Percentiles rank a stretch among this genome's conserved stretches.
Evolutionary conservation across 1,140 invertebrate genomes (phyloP).

Genomic region (Idris sp.): DNA sequence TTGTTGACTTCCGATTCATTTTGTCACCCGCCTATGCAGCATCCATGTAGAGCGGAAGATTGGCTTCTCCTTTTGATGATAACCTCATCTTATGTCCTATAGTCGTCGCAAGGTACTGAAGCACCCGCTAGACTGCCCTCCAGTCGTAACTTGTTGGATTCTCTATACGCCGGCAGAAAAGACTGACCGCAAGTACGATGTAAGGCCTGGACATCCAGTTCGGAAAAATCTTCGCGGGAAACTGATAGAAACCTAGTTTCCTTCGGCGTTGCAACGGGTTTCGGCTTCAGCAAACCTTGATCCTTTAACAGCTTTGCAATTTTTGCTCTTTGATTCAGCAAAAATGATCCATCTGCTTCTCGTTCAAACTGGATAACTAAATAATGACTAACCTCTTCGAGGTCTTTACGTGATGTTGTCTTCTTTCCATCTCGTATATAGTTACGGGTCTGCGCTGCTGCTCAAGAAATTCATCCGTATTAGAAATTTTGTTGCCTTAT

Average conservation of each 20-base stretch:
- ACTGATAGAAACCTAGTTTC: constrained; percentile 11
- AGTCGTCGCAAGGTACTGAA: too few relatives aligned
- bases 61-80: too few relatives aligned
- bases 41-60: not conserved
- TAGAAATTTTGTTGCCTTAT: constrained; percentile 1
- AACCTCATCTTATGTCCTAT: too few relatives aligned
- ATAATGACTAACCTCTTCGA: constrained; percentile 22
- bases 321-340: constrained; percentile 20
- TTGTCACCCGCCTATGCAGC: constrained; percentile 30
- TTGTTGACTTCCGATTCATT: constrained; percentile 3
- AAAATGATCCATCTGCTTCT: constrained; percentile 3
- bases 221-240: not conserved
- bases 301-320: constrained; percentile 21
- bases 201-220: constrained; percentile 5
- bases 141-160: too few relatives aligned
- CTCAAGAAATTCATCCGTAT: constrained; percentile 9
- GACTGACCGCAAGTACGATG: too few relatives aligned
- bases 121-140: too few relatives aligned
- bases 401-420: constrained; percentile 1
- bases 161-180: too few relatives aligned
- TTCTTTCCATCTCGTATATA: constrained; percentile 9
- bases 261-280: constrained; percentile 30
- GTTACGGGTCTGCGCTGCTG: constrained; percentile 8
- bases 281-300: constrained; percentile 7
- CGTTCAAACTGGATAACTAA: constrained; percentile 14